phyloP scores from a whole-genome alignment of 35 echinoderm and acorn worm species.

The Hemicentrotus pulcherrimus region DNA sequence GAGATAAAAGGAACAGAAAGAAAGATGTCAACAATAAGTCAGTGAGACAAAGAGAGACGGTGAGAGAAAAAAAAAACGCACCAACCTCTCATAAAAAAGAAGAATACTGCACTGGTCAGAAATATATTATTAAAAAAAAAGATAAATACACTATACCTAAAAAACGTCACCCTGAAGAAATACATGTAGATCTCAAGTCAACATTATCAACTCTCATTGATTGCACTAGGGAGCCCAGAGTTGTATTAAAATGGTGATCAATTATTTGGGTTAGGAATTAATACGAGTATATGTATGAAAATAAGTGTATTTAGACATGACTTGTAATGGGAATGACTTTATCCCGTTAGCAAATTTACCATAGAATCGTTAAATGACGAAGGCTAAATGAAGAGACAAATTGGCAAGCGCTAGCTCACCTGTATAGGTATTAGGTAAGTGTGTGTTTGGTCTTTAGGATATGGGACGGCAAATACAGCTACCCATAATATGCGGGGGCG shows the following conservation, averaged over 20 bases:
- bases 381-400: not conserved
- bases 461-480: not conserved
- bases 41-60: too few species aligned
- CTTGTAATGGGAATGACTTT: not conserved
- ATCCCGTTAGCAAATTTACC: not conserved
- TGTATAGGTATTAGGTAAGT: not conserved
- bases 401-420: not conserved
- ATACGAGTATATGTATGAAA: not conserved
- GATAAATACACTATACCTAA: not conserved
- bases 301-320: not conserved
- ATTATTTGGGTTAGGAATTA: not conserved
- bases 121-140: not conserved
- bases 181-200: not conserved
- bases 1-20: too few species aligned
- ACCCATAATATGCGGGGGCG: not conserved
- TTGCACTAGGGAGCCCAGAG: not conserved
- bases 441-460: not conserved
- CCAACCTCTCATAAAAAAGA: too few species aligned
- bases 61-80: too few species aligned
- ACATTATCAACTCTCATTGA: not conserved
- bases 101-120: not conserved
- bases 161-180: not conserved
- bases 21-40: too few species aligned
- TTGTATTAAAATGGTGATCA: not conserved
- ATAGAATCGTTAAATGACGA: not conserved